Conservation (phyloP, 1,140 invertebrate genomes). For the Brachionus koreanus region DNA sequence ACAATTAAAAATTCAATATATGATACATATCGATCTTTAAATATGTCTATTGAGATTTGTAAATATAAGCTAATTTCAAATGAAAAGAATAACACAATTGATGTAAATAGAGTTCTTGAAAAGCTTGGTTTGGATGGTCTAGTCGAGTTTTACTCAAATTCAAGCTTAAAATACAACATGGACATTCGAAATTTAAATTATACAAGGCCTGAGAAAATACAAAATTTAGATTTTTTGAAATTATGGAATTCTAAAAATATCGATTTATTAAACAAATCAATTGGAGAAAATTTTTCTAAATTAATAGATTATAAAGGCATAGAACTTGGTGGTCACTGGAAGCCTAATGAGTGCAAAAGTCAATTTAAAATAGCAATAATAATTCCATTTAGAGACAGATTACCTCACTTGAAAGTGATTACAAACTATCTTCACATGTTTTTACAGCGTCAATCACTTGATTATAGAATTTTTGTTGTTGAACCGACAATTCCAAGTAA, state of each 20-base stretch:
- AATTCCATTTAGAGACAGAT: conserved; percentile 52
- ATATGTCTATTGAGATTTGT: neutral
- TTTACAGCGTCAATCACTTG: conserved; percentile 51
- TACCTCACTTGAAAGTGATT: conserved; percentile 57
- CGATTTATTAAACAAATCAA: neutral
- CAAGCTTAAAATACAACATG: neutral
- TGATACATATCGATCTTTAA: neutral
- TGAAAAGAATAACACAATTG: neutral
- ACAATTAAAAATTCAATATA: neutral
- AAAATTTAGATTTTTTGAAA: neutral
- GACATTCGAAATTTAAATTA: neutral
- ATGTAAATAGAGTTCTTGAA: neutral
- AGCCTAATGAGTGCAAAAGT: conserved; percentile 48
- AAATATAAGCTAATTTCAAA: neutral
- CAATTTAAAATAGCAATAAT: conserved; percentile 51
- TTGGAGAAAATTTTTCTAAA: neutral
- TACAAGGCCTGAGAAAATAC: neutral
- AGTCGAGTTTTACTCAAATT: neutral
- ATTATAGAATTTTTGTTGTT: conserved; percentile 54
- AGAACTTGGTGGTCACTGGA: conserved; percentile 47
- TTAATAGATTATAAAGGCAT: neutral
- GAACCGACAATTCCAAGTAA: conserved; percentile 47
- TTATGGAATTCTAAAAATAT: neutral
- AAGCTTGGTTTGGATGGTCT: neutral
- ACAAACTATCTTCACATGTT: conserved; percentile 53